phyloP scores from a whole-genome alignment of 2,113 vertebrate genomes.

The Erpornis zantholeuca region DNA sequence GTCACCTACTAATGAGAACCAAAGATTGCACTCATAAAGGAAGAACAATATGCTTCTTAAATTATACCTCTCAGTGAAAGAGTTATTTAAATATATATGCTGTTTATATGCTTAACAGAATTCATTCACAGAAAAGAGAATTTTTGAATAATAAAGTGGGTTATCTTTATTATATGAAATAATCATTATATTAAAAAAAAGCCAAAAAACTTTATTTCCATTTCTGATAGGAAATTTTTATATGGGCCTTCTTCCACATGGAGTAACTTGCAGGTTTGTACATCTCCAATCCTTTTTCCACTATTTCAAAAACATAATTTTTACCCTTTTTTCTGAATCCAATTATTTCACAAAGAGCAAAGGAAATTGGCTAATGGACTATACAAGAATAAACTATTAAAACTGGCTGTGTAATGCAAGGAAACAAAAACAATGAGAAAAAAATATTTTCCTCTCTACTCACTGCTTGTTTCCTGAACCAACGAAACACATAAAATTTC shows the following conservation, averaged over 20 bases:
- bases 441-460: background rate
- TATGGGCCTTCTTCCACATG: background rate
- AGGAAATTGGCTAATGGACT: background rate
- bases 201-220: background rate
- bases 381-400: background rate
- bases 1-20: background rate
- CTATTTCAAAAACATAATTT: background rate
- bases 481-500: background rate
- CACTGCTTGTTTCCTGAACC: background rate
- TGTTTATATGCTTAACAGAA: background rate
- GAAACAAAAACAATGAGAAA: background rate
- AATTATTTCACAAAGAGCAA: background rate
- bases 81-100: background rate
- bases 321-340: background rate
- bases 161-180: background rate
- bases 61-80: background rate
- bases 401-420: background rate
- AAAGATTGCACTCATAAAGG: background rate
- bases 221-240: background rate
- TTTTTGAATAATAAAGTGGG: background rate
- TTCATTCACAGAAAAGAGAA: background rate
- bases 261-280: background rate
- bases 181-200: background rate
- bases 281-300: background rate
- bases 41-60: background rate